Evolutionary conservation across 2,888 invertebrate genomes (phyloP), one percentile per base, ranked within the genome.

Genomic region (Cerceris rybyensis): DNA sequence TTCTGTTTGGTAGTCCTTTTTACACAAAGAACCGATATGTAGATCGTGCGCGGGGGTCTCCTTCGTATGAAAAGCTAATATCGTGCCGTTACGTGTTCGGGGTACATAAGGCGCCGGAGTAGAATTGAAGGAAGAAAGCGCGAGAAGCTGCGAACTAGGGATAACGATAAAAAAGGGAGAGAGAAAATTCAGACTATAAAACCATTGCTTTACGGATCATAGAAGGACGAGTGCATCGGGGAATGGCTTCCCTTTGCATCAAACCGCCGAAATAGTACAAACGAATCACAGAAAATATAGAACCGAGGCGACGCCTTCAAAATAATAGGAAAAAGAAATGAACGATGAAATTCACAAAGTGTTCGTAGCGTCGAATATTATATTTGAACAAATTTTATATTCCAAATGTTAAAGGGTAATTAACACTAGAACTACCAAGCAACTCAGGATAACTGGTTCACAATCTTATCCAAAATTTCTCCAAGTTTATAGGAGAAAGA

Each of bases 1-100:
- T 92, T 90, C 90, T 91, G 91, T 92, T 92, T 92, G 91, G 86
- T 85, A 89, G 90, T 91, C 91, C 91, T 91, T 90, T 90, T 88
- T 88, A 90, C 90, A 92, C 92, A 92, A 92, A 92, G 91, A 87
- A 88, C 88, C 90, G 91, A 91, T 91, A 91, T 91, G 92, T 90
- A 91, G 91, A 90, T 87, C 88, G 87, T 67, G 84, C 84, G 69
- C 67, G 87, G 84, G 86, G 82, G 84, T 82, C 75, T 76, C 83
- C 86, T 86, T 85, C 87, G 89, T 90, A 91, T 91, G 90, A 92
- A 91, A 91, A 90, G 89, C 92, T 92, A 92, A 92, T 92, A 91
- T 91, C 90, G 89, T 83, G 84, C 86, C 75, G 82, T 78, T 88
- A 90, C 92, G 92, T 92, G 92, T 90, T 86, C 87, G 71, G 91